Percentiles rank a stretch among this genome's conserved stretches.
Evolutionary conservation across 2,113 vertebrate species (phyloP).

Genomic region (Speoplatyrhinus poulsoni): DNA sequence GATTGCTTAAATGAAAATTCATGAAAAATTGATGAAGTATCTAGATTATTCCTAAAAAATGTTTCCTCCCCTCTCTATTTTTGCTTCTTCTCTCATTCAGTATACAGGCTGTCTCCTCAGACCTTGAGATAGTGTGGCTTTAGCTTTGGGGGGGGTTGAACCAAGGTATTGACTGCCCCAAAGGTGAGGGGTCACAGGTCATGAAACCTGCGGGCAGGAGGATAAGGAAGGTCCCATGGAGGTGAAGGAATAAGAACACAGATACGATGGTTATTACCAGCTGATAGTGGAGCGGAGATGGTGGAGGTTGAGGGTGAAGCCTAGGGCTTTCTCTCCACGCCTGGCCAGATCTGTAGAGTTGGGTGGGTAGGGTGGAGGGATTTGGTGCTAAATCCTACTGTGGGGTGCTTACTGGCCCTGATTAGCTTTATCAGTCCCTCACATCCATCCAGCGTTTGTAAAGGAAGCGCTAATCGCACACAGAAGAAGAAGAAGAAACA

Average conservation of each 20-base stretch:
- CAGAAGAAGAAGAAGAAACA: conserved; percentile 22
- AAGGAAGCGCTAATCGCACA: conserved; percentile 61
- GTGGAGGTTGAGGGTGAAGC: conserved; percentile 1
- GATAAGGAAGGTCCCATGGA: conserved; percentile 32
- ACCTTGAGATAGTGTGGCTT: neutral
- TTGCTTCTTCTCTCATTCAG: conserved; percentile 12
- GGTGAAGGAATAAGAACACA: conserved; percentile 30
- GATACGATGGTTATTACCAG: conserved; percentile 36
- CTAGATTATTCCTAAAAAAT: conserved; percentile 82
- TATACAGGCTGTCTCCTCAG: conserved; percentile 25
- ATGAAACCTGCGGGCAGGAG: conserved; percentile 31
- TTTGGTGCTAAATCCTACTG: conserved; percentile 52
- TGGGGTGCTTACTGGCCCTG: conserved; percentile 57
- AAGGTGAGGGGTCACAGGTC: conserved; percentile 77
- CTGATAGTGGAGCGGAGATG: conserved; percentile 15
- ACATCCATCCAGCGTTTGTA: conserved; percentile 67
- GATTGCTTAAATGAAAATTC: conserved; percentile 97
- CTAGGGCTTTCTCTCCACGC: conserved; percentile 29
- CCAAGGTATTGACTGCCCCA: conserved; percentile 74
- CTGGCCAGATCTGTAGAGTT: conserved; percentile 33
- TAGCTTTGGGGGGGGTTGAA: conserved; percentile 66
- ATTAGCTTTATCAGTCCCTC: conserved; percentile 73
- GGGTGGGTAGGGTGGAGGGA: conserved; percentile 2
- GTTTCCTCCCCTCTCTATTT: conserved; percentile 43
- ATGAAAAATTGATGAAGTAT: conserved; percentile 98